A percentile compares a stretch with the other conserved stretches of the same genome.
Conservation (phyloP, 2,888 invertebrate species). For the Tachina fera region DNA sequence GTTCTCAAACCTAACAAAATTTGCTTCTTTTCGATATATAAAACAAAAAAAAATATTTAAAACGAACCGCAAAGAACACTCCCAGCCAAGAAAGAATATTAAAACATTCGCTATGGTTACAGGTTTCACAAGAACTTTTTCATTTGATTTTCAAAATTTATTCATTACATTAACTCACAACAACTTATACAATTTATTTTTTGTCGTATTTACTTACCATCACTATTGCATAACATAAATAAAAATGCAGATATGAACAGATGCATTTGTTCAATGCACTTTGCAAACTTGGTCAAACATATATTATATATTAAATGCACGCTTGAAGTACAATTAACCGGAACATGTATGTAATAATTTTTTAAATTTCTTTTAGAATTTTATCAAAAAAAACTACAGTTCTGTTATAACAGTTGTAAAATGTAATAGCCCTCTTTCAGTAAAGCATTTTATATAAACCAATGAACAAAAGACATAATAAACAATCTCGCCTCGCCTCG, state of each 20-base stretch:
- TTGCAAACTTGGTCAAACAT: background rate
- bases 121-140: slow-evolving; percentile 39
- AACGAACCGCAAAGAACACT: slow-evolving; percentile 33
- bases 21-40: slow-evolving; percentile 34
- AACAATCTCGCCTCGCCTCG: too few relatives aligned
- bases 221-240: background rate
- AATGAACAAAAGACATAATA: too few relatives aligned
- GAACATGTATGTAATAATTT: background rate
- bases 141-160: slow-evolving; percentile 45
- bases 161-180: slow-evolving; percentile 46
- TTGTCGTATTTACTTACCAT: slow-evolving; percentile 25
- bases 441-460: too few relatives aligned
- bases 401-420: too few relatives aligned
- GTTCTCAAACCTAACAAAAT: slow-evolving; percentile 35
- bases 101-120: slow-evolving; percentile 56
- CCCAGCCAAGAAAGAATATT: slow-evolving; percentile 33
- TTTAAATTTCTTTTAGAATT: background rate
- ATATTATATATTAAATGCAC: slow-evolving; percentile 12
- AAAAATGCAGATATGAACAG: slow-evolving; percentile 48
- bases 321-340: slow-evolving; percentile 12
- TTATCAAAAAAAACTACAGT: too few relatives aligned
- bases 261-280: background rate
- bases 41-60: slow-evolving; percentile 26
- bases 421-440: too few relatives aligned
- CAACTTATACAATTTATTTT: slow-evolving; percentile 7